Evolutionary conservation across 2,888 invertebrate species (phyloP).

Genomic region (Mechanitis mazaeus): DNA sequence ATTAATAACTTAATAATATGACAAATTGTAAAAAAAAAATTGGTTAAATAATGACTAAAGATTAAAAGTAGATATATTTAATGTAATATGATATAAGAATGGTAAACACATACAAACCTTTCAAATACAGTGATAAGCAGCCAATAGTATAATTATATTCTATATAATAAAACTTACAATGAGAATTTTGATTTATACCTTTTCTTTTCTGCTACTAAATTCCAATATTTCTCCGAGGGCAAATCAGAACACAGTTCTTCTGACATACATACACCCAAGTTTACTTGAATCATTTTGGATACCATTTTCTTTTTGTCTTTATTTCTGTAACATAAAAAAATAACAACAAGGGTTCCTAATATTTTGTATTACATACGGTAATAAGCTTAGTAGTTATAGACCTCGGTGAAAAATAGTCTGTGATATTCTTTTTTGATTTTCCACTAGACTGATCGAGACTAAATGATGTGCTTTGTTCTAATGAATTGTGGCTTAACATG

Average conservation of each 20-base stretch:
- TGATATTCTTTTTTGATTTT: constrained; percentile 18
- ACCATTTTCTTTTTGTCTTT: constrained; percentile 22
- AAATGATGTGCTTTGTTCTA: constrained; percentile 9
- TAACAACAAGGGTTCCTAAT: neutral
- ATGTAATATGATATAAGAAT: no score
- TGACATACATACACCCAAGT: constrained; percentile 27
- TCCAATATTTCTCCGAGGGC: constrained; percentile 35
- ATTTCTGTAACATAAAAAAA: constrained; percentile 12
- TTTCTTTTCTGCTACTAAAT: constrained; percentile 33
- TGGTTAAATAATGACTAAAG: no score
- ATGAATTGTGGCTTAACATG: constrained; percentile 7
- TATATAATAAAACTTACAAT: no score
- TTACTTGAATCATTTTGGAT: constrained; percentile 33
- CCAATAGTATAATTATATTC: no score
- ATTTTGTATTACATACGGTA: neutral
- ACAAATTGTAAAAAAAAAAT: no score
- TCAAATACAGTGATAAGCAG: no score
- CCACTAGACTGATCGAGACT: constrained; percentile 2
- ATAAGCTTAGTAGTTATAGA: neutral
- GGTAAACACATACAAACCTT: no score
- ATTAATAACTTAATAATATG: no score
- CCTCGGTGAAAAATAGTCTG: constrained; percentile 23
- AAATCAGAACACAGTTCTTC: constrained; percentile 27
- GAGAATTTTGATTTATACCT: constrained; percentile 21
- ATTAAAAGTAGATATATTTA: no score